Percentiles rank a stretch among this genome's conserved stretches.
Conservation (phyloP, 2,113 vertebrate genomes). For the Heterotilapia buettikoferi region DNA sequence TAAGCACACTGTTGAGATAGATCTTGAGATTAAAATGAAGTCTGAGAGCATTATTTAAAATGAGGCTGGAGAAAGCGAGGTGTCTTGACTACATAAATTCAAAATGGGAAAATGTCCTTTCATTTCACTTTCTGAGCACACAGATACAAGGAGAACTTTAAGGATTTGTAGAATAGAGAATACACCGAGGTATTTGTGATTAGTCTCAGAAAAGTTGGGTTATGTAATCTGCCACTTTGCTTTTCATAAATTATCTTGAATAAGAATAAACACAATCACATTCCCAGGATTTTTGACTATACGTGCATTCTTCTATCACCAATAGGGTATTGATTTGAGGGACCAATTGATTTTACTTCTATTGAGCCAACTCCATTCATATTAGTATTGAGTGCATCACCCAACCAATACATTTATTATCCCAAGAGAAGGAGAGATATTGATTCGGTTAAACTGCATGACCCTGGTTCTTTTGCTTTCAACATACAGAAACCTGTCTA, state of each 20-base stretch:
- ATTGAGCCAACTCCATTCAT: neutral
- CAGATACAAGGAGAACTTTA: neutral
- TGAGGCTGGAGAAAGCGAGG: rapidly evolving
- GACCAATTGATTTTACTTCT: neutral
- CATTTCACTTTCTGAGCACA: neutral
- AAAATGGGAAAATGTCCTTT: neutral
- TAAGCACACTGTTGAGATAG: neutral
- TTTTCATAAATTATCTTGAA: neutral
- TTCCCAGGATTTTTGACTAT: neutral
- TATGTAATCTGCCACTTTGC: neutral
- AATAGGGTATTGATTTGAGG: neutral
- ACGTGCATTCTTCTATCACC: neutral
- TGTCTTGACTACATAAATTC: rapidly evolving
- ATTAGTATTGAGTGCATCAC: neutral
- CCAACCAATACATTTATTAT: neutral
- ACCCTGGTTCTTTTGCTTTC: neutral
- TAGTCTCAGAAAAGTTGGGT: neutral
- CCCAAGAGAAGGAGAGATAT: neutral
- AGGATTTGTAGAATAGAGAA: neutral
- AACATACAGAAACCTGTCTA: neutral
- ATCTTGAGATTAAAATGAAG: neutral
- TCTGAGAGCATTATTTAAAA: neutral
- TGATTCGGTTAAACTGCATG: neutral
- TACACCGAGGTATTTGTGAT: neutral
- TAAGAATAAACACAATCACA: neutral